Percentiles rank a stretch among this genome's conserved stretches.
phyloP scores from a whole-genome alignment of 2,113 vertebrate species.

The Uropsilus gracilis region DNA sequence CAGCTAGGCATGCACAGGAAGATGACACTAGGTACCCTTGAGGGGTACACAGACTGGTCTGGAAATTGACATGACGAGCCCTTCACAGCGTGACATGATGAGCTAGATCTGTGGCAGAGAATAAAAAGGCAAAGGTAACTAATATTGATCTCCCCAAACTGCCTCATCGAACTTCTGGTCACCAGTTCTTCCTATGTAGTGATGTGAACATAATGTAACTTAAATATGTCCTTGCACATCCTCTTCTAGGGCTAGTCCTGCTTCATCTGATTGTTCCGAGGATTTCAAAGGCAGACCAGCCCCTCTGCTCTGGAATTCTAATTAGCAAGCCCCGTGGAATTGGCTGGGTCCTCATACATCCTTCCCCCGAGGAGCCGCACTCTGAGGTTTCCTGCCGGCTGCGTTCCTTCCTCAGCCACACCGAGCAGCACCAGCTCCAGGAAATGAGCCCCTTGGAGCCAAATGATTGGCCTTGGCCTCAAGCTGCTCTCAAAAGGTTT shows the following conservation, averaged over 20 bases:
- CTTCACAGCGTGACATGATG: background rate
- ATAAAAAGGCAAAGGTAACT: background rate
- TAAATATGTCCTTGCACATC: background rate
- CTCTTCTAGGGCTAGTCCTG: background rate
- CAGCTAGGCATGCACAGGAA: background rate
- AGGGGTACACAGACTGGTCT: background rate
- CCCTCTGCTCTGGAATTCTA: background rate
- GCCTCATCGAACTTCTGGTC: background rate
- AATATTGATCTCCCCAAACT: background rate
- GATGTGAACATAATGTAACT: background rate
- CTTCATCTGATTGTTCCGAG: constrained; percentile 40
- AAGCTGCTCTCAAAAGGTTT: constrained; percentile 41
- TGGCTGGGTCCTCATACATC: background rate
- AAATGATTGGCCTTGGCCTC: background rate
- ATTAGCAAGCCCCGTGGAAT: constrained; percentile 6
- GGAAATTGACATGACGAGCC: background rate
- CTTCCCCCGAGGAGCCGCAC: background rate
- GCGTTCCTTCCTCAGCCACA: background rate
- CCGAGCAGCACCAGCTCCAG: constrained; percentile 27
- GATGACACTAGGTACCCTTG: background rate
- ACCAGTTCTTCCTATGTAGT: background rate
- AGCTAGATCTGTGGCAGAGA: background rate
- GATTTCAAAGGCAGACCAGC: constrained; percentile 14
- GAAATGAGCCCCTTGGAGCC: constrained; percentile 58
- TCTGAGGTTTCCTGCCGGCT: background rate